These are phyloP conservation scores for Agrilus biguttatus DNA, from an alignment of 2,888 invertebrate species.

Conservation along the genomic window DNA sequence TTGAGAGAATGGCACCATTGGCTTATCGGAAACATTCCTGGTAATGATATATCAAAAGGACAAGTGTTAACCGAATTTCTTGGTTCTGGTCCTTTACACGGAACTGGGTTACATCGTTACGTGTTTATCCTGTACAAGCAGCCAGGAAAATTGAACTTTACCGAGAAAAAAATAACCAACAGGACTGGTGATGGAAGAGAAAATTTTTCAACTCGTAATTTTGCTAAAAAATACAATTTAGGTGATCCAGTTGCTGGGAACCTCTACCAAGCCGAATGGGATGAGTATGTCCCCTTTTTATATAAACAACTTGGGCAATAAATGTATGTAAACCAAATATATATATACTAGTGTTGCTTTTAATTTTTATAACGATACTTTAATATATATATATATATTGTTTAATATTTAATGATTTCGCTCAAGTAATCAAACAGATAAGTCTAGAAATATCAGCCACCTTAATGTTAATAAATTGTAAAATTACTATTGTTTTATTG, in stretches of 20 bases:
- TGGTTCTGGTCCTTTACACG: slow-evolving; percentile 73
- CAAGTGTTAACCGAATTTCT: slow-evolving; percentile 63
- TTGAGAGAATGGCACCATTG: slow-evolving; percentile 85
- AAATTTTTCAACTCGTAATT: slow-evolving; percentile 10
- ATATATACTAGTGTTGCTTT: no score
- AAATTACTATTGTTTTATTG: no score
- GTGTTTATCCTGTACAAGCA: slow-evolving; percentile 42
- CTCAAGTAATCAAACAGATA: no score
- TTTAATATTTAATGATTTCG: no score
- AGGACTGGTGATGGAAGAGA: slow-evolving; percentile 12
- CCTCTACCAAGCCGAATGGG: slow-evolving; percentile 13
- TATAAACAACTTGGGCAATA: no score
- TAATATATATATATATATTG: no score
- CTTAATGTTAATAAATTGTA: no score
- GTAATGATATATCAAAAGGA: slow-evolving; percentile 50
- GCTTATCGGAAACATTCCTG: slow-evolving; percentile 81
- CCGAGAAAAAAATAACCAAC: slow-evolving; percentile 16
- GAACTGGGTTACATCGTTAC: slow-evolving; percentile 49
- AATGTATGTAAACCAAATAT: no score
- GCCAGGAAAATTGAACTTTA: slow-evolving; percentile 16
- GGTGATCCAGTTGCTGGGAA: slow-evolving; percentile 14
- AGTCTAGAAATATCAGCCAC: no score
- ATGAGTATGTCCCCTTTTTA: slow-evolving; percentile 1
- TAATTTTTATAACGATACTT: no score
- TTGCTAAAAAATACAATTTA: slow-evolving; percentile 11